Base-by-base conservation (phyloP, 2,888 invertebrate genomes). In the Megamerina dolium region DNA sequence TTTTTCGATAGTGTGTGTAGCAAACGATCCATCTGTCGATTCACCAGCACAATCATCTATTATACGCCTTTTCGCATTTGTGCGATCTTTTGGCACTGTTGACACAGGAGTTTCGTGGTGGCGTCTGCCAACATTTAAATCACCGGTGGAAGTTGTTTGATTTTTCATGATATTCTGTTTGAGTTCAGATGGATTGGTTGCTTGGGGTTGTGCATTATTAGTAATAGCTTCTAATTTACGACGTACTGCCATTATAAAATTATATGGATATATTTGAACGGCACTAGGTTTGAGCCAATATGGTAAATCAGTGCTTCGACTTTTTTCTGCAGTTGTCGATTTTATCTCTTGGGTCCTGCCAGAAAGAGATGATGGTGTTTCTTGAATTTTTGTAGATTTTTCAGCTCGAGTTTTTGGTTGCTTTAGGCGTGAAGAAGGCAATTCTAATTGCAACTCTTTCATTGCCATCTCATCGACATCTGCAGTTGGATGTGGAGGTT, bases 241-340 rank as follows among this genome's bases (percentile, higher is more conserved):
- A 52, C 77, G 76, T 8, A 78, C 77, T 34, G 77, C 79, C 57
- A 73, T 76, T 32, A 80, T 77, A 55, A 81, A 79, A 55, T 79
- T 79, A 52, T 78, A 78, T 13, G 80, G 79, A 68, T 76, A 75
- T 5, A 75, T 70, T 51, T 73, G 64, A 5, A 73, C 62, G 10
- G 70, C 48, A 3, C 65, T 61, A 4, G 66, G 64, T 48, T 66
- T 63, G n/a, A 74, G 51, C 72, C 70, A 74, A 41, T 56, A 58
- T 1, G 71, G 67, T 10, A 63, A 34, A n/a, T 59, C 50, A 3
- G 50, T 27, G n/a, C n/a, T n/a, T 29, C 34, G 46, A 37, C 54
- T 49, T 35, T 46, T 30, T 16, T 33, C 14, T 5, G 5, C 10
- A 4, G 12, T 3, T 5, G 3, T 3, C 14, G 23, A 23, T 1